Evolutionary conservation across 2,113 vertebrate species (phyloP).

Genomic region (Egretta garzetta): DNA sequence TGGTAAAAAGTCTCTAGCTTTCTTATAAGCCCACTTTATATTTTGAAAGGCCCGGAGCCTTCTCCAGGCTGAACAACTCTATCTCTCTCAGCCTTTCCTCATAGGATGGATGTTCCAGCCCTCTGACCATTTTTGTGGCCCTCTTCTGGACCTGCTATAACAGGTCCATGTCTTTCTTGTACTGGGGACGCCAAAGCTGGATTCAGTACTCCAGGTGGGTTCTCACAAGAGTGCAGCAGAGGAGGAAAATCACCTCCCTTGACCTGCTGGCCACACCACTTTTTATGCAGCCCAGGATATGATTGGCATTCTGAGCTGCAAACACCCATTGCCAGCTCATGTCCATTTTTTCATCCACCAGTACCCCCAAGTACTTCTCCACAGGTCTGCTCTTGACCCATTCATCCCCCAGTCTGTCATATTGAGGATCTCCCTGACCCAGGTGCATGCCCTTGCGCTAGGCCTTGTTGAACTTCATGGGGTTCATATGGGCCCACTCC

Average conservation of each 20-base stretch:
- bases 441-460: background rate
- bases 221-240: accelerated
- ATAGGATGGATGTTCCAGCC: background rate
- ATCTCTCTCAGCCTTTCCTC: background rate
- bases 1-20: background rate
- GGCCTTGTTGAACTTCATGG: background rate
- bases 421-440: background rate
- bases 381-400: accelerated
- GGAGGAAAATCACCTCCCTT: background rate
- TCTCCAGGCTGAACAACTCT: background rate
- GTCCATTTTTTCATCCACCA: background rate
- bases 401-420: background rate
- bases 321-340: accelerated
- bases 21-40: background rate
- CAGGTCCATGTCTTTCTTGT: too few relatives aligned
- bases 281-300: background rate
- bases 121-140: background rate
- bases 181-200: background rate
- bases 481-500: background rate
- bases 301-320: background rate
- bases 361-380: background rate
- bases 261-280: background rate
- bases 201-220: background rate
- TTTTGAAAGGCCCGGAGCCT: background rate
- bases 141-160: accelerated